Evolutionary conservation across 2,888 invertebrate species (phyloP), one percentile per base, ranked within the genome.

Genomic region (Cataglyphis altisquamis): DNA sequence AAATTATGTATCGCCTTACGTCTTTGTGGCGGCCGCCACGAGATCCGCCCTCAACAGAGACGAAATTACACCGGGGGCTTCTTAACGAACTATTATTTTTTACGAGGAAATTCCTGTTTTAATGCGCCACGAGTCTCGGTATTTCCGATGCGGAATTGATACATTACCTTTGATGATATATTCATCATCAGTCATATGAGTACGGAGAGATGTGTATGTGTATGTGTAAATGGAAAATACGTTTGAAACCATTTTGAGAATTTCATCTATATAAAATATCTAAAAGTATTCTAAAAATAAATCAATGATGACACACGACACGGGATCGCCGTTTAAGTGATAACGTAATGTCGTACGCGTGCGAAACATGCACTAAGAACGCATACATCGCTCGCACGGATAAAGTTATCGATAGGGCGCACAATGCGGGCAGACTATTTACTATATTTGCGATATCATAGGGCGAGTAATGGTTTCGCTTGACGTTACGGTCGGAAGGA

Each of bases 1-100:
- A 80, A 91, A 92, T 93, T 91, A 93, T 91, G 87, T 89, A 91
- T 92, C 90, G 90, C 87, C 88, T 90, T 89, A 87, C 90, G 85
- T 60, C 73, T 36, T 36, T 6, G 25, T 36, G 66, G 57, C 82
- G 84, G 73, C 18, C 82, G 87, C 77, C 84, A 77, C 82, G 39
- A 67, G 78, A 60, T n/a, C 74, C 74, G 66, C 74, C 82, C 57
- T 21, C 60, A 68, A 45, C 45, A 39, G 25, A 45, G 78, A 80
- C 78, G 78, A 80, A 70, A 80, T 80, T 80, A 80, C 60, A 70
- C 60, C 25, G 60, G 32, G 36, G 45, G 70, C 36, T 25, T n/a
- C 41, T 66, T 74, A 66, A 75, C 66, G 64, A 73, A 70, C 83
- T n/a, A 60, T 67, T 32, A 45, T 68, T 70, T 63, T 67, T 57